Evolutionary conservation across 2,888 invertebrate genomes (phyloP).

Genomic region (Panzeria rudis): DNA sequence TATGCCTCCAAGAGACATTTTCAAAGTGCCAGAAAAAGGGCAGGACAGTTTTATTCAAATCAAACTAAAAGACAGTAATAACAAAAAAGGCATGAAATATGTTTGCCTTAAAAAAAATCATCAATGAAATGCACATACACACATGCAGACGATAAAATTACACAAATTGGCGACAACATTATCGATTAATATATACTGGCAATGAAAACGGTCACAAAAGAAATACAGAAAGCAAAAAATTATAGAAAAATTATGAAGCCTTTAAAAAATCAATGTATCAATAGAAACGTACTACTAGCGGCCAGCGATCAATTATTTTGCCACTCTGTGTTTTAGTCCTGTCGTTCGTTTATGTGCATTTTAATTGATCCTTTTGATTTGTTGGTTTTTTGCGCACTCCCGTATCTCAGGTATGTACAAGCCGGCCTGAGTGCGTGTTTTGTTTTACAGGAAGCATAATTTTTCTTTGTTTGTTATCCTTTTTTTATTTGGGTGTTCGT

Average conservation of each 20-base stretch:
- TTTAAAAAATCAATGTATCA: conserved; percentile 19
- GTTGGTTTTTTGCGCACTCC: conserved; percentile 60
- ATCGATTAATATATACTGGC: conserved; percentile 71
- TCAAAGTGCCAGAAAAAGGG: conserved; percentile 56
- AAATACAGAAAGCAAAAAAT: background rate
- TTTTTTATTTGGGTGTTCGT: conserved; percentile 55
- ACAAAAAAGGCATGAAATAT: conserved; percentile 31
- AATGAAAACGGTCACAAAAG: conserved; percentile 64
- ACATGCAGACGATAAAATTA: conserved; percentile 60
- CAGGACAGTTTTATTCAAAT: conserved; percentile 49
- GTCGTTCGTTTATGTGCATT: conserved; percentile 27
- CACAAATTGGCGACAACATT: conserved; percentile 80
- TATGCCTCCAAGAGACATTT: conserved; percentile 8
- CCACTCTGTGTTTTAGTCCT: conserved; percentile 35
- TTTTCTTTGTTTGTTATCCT: conserved; percentile 46
- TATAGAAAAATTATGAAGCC: conserved; percentile 54
- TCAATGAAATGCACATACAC: conserved; percentile 48
- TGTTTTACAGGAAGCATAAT: conserved; percentile 53
- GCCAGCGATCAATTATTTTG: conserved; percentile 43
- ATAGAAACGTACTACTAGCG: background rate
- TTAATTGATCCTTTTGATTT: conserved; percentile 66
- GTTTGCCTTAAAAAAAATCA: conserved; percentile 32
- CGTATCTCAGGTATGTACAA: conserved; percentile 31
- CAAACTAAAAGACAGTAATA: conserved; percentile 15
- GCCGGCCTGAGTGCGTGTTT: background rate